phyloP scores from a whole-genome alignment of 2,888 invertebrate species.

The Pristionchus japonicus region DNA sequence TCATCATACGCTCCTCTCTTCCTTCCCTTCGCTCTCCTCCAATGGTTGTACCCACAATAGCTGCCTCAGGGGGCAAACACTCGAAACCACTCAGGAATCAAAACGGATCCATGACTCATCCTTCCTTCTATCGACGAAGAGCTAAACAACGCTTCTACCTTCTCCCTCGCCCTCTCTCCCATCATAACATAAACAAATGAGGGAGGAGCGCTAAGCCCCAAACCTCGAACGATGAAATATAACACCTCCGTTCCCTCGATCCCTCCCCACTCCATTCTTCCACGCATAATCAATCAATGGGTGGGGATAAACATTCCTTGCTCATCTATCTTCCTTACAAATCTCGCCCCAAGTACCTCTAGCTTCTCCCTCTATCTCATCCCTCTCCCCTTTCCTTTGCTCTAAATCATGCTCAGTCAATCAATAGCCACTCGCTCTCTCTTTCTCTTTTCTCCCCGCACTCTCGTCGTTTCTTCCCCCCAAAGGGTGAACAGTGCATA shows the following conservation, averaged over 20 bases:
- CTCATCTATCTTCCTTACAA: neutral
- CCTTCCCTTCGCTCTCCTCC: neutral
- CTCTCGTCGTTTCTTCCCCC: slow-evolving; percentile 38
- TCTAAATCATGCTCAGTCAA: slow-evolving; percentile 31
- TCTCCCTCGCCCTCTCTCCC: neutral
- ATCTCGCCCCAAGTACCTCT: neutral
- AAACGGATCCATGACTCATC: slow-evolving; percentile 24
- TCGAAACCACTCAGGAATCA: slow-evolving; percentile 35
- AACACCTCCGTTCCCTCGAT: neutral
- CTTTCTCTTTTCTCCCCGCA: neutral
- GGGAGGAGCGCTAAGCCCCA: slow-evolving; percentile 6
- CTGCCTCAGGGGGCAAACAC: slow-evolving; percentile 39
- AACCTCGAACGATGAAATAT: neutral
- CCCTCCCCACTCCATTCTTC: neutral
- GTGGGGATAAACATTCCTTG: slow-evolving; percentile 32
- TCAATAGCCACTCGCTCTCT: slow-evolving; percentile 40
- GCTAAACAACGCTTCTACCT: slow-evolving; percentile 23
- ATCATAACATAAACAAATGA: slow-evolving; percentile 30
- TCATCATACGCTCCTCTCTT: neutral
- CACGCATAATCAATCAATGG: slow-evolving; percentile 39
- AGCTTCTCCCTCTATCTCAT: slow-evolving; percentile 9
- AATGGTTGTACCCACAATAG: slow-evolving; percentile 23
- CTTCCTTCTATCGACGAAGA: neutral
- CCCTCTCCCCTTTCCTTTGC: neutral
- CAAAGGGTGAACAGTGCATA: slow-evolving; percentile 39